Base-by-base conservation (phyloP, 2,797 vertebrate species). In the Melanotaenia pygmaea region DNA sequence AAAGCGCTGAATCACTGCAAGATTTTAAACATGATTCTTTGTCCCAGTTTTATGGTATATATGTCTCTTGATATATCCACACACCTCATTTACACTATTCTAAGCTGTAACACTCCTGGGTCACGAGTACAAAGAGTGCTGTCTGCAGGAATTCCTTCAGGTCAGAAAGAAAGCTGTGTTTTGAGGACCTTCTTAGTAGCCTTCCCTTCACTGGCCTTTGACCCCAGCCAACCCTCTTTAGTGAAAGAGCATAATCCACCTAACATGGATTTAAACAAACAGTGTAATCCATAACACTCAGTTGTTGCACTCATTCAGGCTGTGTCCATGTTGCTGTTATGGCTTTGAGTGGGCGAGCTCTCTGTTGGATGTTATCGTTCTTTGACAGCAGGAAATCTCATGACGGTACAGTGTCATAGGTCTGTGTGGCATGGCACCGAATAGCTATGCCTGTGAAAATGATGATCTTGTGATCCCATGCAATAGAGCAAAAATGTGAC, bases 191-290 rank as follows among this genome's bases (percentile, higher is more conserved):
- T 89, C 90, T 90, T 82, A 85, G 86, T 86, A 82, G 86, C 81
- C 87, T 91, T 91, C 86, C 81, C 89, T 86, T 91, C 81, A 59
- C 77, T 88, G 88, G 35, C 91, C 92, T 91, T 89, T 89, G 89
- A 91, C 88, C 91, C 75, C 67, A 3, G 62, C 67, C 71, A 70
- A 67, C 70, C 88, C 87, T 88, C 84, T 87, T 89, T 90, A 90
- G 86, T 74, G 83, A 89, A 85, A 79, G 78, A 83, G 82, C 53
- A 86, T 92, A 92, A 93, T 92, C 92, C 89, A 90, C 67, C 89
- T 87, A 90, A 93, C 83, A 89, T 91, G 87, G 90, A 92, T 91
- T 92, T 89, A 93, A 92, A 91, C 91, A 92, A 92, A 92, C 86
- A 88, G 75, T 89, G 85, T 92, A 92, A 93, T 91, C 91, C 89